These are phyloP conservation scores for Sarotherodon lohbergeri DNA, from an alignment of 2,113 vertebrate species.

Conservation along the genomic window DNA sequence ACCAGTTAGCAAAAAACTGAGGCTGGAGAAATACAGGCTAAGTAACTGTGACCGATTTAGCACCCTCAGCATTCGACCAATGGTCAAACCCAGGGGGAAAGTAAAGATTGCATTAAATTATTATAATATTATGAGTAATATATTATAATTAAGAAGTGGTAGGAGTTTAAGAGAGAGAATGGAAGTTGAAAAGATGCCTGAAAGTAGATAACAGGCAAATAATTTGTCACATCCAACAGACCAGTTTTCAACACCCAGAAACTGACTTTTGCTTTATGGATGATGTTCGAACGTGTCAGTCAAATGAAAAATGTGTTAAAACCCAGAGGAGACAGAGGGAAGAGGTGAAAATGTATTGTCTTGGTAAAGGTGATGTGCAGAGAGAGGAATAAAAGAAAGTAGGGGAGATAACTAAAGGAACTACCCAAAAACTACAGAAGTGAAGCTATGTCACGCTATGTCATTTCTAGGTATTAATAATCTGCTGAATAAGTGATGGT, in stretches of 20 bases:
- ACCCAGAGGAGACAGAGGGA: not conserved
- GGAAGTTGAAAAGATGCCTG: not conserved
- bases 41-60: conserved; percentile 5
- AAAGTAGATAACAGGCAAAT: not conserved
- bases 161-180: not conserved
- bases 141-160: not conserved
- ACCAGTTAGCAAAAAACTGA: not conserved
- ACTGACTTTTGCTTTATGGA: not conserved
- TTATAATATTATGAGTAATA: not conserved
- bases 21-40: not conserved
- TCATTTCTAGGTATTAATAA: not conserved
- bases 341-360: conserved; percentile 2
- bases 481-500: not conserved
- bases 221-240: not conserved
- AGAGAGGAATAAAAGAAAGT: not conserved
- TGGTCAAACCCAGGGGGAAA: not conserved
- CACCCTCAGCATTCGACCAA: not conserved
- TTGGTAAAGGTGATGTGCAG: not conserved
- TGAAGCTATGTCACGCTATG: not conserved
- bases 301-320: not conserved
- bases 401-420: not conserved
- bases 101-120: not conserved
- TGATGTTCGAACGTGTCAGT: not conserved
- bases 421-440: not conserved
- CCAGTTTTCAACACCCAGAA: not conserved